phyloP scores from a whole-genome alignment of 2,888 invertebrate genomes.

The Chironomus riparius region DNA sequence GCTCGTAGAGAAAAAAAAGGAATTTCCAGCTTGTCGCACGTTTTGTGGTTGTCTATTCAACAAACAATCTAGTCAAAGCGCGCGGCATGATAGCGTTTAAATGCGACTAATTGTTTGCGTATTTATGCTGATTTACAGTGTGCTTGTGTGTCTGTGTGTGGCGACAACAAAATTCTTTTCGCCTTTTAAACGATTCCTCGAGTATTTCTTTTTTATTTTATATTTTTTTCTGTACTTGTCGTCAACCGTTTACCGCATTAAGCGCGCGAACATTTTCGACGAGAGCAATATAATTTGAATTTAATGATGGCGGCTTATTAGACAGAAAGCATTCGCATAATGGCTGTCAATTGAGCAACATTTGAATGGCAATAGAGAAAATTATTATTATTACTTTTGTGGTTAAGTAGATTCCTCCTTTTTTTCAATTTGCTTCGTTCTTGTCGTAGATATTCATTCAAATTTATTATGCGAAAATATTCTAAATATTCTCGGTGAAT shows the following conservation, averaged over 20 bases:
- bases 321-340: neutral
- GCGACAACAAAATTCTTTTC: neutral
- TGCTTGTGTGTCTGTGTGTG: no score
- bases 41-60: neutral
- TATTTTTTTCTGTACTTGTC: neutral
- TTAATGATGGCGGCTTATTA: conserved; percentile 24
- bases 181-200: neutral
- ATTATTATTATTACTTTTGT: neutral
- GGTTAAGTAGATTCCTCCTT: neutral
- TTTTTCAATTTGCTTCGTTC: neutral
- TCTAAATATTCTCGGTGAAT: no score
- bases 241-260: neutral
- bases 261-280: neutral
- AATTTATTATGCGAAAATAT: no score
- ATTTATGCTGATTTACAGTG: conserved; percentile 17
- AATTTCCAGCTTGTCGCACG: neutral
- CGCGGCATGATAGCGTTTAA: conserved; percentile 1
- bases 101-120: conserved; percentile 26
- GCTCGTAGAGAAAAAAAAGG: neutral
- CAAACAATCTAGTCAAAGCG: neutral
- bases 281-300: conserved; percentile 16
- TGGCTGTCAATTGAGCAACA: conserved; percentile 13
- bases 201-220: neutral
- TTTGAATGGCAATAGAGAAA: neutral
- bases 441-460: neutral